A percentile compares a stretch with the other conserved stretches of the same genome.
Conservation (phyloP, 2,888 invertebrate genomes). For the Plebejus argus region DNA sequence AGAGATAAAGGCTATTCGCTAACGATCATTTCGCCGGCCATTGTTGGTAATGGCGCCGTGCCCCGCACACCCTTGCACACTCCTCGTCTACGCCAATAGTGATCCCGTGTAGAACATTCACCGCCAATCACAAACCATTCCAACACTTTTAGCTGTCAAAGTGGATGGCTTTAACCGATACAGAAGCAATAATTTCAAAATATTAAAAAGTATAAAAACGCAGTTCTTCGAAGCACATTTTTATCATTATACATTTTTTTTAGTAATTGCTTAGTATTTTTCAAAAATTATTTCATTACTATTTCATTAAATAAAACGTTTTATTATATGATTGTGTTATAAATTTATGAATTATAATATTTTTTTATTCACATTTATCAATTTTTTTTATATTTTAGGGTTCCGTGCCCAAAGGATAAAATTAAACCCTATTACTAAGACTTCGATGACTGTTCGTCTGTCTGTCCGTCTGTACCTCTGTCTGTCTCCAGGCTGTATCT, state of each 20-base stretch:
- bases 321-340: too few relatives aligned
- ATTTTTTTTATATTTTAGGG: too few relatives aligned
- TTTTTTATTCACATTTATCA: too few relatives aligned
- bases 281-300: too few relatives aligned
- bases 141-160: slow-evolving; percentile 80
- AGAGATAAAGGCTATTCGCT: slow-evolving; percentile 81
- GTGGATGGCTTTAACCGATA: slow-evolving; percentile 70
- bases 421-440: too few relatives aligned
- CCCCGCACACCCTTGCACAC: slow-evolving; percentile 68
- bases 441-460: too few relatives aligned
- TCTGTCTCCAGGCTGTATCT: too few relatives aligned
- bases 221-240: neutral
- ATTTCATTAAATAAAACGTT: too few relatives aligned
- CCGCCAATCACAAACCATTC: slow-evolving; percentile 81
- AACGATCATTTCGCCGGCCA: slow-evolving; percentile 77
- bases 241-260: neutral
- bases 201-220: slow-evolving; percentile 37
- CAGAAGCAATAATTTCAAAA: slow-evolving; percentile 56
- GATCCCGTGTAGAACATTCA: slow-evolving; percentile 80
- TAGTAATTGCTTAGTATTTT: neutral
- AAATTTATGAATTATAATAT: too few relatives aligned
- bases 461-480: too few relatives aligned
- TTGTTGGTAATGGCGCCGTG: slow-evolving; percentile 78
- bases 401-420: too few relatives aligned
- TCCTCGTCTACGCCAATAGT: slow-evolving; percentile 77